Evolutionary conservation across 2,888 invertebrate species (phyloP).

Genomic region (Eupithecia exiguata): DNA sequence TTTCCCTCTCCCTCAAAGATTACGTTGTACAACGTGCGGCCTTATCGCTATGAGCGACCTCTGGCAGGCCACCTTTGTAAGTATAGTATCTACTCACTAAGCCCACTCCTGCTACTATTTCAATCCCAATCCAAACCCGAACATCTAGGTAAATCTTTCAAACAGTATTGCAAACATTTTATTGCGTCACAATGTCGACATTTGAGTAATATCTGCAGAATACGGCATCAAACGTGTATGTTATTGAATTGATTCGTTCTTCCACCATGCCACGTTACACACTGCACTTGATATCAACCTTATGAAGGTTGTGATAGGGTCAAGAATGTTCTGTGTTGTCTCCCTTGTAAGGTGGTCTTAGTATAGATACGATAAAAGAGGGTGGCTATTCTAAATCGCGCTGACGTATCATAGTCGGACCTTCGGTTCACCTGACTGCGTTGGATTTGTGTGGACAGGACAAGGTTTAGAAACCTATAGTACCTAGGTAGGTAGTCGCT

Average conservation of each 20-base stretch:
- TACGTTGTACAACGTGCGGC: too few species aligned
- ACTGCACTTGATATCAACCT: slow-evolving; percentile 42
- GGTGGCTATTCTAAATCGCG: slow-evolving; percentile 78
- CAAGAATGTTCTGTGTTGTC: slow-evolving; percentile 33
- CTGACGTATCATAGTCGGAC: slow-evolving; percentile 78
- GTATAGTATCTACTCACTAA: neutral
- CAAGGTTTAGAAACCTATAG: slow-evolving; percentile 23
- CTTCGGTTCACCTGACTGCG: slow-evolving; percentile 75
- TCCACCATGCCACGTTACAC: slow-evolving; percentile 55
- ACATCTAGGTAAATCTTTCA: slow-evolving; percentile 30
- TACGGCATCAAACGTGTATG: slow-evolving; percentile 71
- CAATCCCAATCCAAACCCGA: neutral
- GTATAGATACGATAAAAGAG: slow-evolving; percentile 67
- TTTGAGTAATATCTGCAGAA: slow-evolving; percentile 61
- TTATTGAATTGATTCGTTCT: slow-evolving; percentile 75
- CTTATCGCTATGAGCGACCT: too few species aligned
- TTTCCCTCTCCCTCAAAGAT: too few species aligned
- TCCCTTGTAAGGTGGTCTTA: slow-evolving; percentile 31
- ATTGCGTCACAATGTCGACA: slow-evolving; percentile 52
- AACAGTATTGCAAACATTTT: slow-evolving; percentile 36
- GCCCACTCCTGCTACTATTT: neutral
- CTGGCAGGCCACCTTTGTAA: too few species aligned
- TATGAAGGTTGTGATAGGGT: slow-evolving; percentile 29
- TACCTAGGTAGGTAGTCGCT: neutral
- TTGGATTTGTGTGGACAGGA: slow-evolving; percentile 59